phyloP scores from a whole-genome alignment of 2,888 invertebrate genomes.

The Lasioglossum zephyrum region DNA sequence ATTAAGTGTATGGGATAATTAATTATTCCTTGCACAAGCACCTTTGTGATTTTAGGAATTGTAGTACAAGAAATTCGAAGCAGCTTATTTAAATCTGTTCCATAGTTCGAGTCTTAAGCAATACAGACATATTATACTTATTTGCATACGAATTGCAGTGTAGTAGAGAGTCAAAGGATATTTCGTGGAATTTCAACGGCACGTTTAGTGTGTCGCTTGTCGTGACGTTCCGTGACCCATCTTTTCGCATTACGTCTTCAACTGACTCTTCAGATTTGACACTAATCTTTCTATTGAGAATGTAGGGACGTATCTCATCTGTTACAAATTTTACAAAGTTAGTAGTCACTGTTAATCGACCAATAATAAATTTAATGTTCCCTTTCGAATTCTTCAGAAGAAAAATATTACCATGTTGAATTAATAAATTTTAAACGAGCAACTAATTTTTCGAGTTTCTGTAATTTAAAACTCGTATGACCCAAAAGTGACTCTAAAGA shows the following conservation, averaged over 20 bases:
- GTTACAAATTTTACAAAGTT: not conserved
- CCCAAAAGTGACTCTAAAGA: too few species aligned
- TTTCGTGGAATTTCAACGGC: not conserved
- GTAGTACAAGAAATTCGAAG: not conserved
- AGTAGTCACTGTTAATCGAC: not conserved
- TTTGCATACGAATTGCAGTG: not conserved
- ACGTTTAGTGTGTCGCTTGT: not conserved
- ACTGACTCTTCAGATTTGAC: conserved; percentile 1
- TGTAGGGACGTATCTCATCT: not conserved
- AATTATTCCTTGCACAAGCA: not conserved
- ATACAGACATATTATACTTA: not conserved
- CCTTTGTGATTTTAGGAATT: not conserved
- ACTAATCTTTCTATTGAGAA: not conserved
- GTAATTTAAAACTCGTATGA: too few species aligned
- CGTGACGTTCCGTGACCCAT: not conserved
- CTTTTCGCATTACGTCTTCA: not conserved
- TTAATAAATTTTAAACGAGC: too few species aligned
- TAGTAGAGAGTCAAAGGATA: not conserved
- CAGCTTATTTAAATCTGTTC: not conserved
- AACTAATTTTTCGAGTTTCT: too few species aligned
- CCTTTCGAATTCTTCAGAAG: too few species aligned
- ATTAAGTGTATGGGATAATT: too few species aligned
- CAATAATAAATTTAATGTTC: not conserved
- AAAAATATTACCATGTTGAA: too few species aligned
- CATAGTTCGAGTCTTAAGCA: not conserved